Conservation (phyloP, 2,113 vertebrate genomes). For the Eulemur rufifrons region DNA sequence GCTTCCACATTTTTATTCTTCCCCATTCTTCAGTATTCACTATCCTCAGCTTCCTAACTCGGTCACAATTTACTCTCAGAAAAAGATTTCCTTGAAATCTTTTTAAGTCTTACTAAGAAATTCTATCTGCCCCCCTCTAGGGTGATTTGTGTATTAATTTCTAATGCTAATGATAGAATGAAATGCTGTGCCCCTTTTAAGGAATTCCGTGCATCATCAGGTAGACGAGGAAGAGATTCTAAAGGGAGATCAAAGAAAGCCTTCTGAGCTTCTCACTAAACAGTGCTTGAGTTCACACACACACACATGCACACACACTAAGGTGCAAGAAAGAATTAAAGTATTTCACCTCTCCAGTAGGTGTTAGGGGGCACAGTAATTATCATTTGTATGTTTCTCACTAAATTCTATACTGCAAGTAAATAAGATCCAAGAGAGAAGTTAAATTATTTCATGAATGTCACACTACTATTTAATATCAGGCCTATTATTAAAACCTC, state of each 20-base stretch:
- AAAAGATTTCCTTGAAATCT: neutral
- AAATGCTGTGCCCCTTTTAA: neutral
- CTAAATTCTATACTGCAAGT: neutral
- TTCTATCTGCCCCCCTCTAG: neutral
- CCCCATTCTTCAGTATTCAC: neutral
- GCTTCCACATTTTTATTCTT: neutral
- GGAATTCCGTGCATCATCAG: neutral
- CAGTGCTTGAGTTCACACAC: neutral
- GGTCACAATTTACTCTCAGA: constrained; percentile 36
- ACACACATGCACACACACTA: neutral
- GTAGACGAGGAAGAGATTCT: neutral
- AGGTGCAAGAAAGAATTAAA: neutral
- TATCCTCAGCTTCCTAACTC: neutral
- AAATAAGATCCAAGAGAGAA: neutral
- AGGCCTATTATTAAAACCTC: neutral
- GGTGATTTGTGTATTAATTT: neutral
- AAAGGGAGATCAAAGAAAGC: neutral
- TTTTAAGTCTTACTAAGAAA: neutral
- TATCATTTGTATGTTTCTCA: neutral
- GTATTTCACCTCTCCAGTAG: neutral
- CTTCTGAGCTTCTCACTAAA: neutral
- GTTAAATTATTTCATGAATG: neutral
- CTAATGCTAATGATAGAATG: neutral
- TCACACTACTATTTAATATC: neutral
- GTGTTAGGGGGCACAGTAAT: neutral